Evolutionary conservation across 2,888 invertebrate species (phyloP).

Genomic region (Tetragonisca angustula): DNA sequence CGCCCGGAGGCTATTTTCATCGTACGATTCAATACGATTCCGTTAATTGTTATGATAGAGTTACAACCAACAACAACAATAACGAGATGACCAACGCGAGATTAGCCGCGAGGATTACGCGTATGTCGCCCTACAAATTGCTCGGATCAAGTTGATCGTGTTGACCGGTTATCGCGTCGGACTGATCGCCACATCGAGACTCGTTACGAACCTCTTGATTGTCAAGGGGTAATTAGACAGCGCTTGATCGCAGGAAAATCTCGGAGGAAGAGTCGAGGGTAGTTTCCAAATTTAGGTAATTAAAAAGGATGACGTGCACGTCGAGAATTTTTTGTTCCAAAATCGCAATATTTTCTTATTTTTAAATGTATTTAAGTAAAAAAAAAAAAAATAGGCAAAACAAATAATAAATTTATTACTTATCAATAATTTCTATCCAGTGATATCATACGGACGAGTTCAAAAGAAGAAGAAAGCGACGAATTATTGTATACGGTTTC

Average conservation of each 20-base stretch:
- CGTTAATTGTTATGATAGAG: slow-evolving; percentile 34
- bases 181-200: slow-evolving; percentile 9
- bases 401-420: too few species aligned
- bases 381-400: too few species aligned
- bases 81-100: not conserved
- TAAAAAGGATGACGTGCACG: too few species aligned
- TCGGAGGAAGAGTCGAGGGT: not conserved
- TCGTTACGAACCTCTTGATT: slow-evolving; percentile 17
- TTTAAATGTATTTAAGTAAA: too few species aligned
- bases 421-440: too few species aligned
- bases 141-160: slow-evolving; percentile 19
- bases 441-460: too few species aligned
- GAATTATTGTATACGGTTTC: too few species aligned
- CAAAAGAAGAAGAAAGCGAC: too few species aligned
- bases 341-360: too few species aligned
- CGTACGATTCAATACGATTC: slow-evolving; percentile 39
- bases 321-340: too few species aligned
- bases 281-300: slow-evolving; percentile 12
- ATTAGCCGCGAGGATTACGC: slow-evolving; percentile 6
- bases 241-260: slow-evolving; percentile 31
- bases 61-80: slow-evolving; percentile 21
- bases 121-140: slow-evolving; percentile 21
- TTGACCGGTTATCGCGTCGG: slow-evolving; percentile 30
- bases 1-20: slow-evolving; percentile 10
- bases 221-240: slow-evolving; percentile 36